Evolutionary conservation across 2,113 vertebrate species (phyloP).

Genomic region (Poeciliopsis retropinna): DNA sequence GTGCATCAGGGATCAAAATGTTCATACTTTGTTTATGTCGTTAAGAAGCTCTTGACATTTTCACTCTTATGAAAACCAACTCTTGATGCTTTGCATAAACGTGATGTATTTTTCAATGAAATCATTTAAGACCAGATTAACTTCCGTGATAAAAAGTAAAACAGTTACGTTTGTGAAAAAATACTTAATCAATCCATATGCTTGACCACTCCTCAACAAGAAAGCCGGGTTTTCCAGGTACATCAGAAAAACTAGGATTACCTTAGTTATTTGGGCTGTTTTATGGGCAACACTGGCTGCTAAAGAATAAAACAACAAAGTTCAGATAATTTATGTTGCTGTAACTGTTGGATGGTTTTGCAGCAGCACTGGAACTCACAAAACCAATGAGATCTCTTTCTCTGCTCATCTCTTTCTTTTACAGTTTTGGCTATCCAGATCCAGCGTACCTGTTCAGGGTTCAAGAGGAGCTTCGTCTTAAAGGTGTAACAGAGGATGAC

Average conservation of each 20-base stretch:
- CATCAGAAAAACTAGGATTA: not conserved
- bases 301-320: not conserved
- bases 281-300: not conserved
- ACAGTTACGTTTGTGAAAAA: not conserved
- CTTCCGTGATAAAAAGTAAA: not conserved
- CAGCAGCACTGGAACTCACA: not conserved
- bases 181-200: not conserved
- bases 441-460: constrained; percentile 83
- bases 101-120: not conserved
- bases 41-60: no score
- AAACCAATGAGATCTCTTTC: not conserved
- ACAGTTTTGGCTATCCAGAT: constrained; percentile 87
- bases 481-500: constrained; percentile 78
- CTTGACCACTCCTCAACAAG: not conserved
- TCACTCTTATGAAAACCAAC: no score
- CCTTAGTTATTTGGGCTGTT: not conserved
- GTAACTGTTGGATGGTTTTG: not conserved
- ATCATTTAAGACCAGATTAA: no score
- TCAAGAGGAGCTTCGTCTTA: constrained; percentile 83
- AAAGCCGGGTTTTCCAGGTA: not conserved
- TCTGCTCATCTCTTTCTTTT: constrained; percentile 16
- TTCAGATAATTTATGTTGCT: not conserved
- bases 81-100: not conserved
- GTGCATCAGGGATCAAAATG: no score
- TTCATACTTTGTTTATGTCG: no score